Percentiles rank a stretch among this genome's conserved stretches.
These are phyloP conservation scores for Quadroppia sp. DNA, from an alignment of 2,888 invertebrate genomes.

Conservation along the genomic window DNA sequence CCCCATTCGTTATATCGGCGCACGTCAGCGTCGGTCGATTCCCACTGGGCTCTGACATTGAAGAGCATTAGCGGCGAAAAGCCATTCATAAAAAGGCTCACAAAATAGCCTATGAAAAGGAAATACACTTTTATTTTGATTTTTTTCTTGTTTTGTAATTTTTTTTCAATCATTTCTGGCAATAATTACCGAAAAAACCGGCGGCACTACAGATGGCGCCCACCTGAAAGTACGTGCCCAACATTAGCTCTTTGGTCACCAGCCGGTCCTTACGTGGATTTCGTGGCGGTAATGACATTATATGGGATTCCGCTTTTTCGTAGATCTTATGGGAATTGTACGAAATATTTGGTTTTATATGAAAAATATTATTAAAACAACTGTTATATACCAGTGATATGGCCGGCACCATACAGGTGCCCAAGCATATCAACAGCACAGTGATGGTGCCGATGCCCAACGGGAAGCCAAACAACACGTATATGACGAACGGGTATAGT, in stretches of 20 bases:
- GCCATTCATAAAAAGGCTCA: too few species aligned
- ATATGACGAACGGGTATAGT: slow-evolving; percentile 54
- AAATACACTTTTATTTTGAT: too few species aligned
- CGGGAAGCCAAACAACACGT: slow-evolving; percentile 53
- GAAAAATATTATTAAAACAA: too few species aligned
- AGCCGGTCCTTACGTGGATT: too few species aligned
- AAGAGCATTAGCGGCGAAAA: too few species aligned
- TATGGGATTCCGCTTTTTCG: slow-evolving; percentile 54
- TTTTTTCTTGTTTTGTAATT: too few species aligned
- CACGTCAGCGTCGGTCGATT: too few species aligned
- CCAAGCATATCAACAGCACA: slow-evolving; percentile 54
- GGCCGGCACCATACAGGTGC: slow-evolving; percentile 55
- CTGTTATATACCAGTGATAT: slow-evolving; percentile 54
- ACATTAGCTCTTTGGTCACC: slow-evolving; percentile 60
- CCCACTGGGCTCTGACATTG: too few species aligned
- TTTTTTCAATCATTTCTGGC: slow-evolving; percentile 99
- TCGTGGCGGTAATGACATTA: slow-evolving; percentile 59
- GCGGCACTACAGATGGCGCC: too few species aligned
- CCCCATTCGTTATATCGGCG: too few species aligned
- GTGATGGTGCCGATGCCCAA: slow-evolving; percentile 54
- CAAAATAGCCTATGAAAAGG: too few species aligned
- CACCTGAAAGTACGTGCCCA: slow-evolving; percentile 95
- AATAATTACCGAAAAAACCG: slow-evolving; percentile 78
- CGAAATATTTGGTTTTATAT: slow-evolving; percentile 54
- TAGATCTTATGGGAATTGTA: slow-evolving; percentile 60